Conservation (phyloP, 2,888 invertebrate genomes). For the Falcaria lacertinaria region DNA sequence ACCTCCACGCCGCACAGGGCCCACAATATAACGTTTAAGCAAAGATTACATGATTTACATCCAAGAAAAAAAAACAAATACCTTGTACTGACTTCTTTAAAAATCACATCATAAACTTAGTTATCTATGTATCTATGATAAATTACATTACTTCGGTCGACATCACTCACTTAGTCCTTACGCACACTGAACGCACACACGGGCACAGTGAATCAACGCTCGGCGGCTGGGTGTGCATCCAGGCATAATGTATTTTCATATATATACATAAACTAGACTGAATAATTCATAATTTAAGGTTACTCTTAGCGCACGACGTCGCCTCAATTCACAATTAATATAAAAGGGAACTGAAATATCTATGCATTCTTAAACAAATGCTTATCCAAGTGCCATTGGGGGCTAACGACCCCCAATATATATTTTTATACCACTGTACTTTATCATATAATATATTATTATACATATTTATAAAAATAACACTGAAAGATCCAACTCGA, state of each 20-base stretch:
- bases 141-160: too few species aligned
- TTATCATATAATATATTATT: too few species aligned
- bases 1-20: too few species aligned
- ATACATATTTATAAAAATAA: constrained; percentile 54
- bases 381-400: constrained; percentile 50
- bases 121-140: constrained; percentile 29
- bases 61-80: constrained; percentile 46
- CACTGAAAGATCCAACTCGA: constrained; percentile 63
- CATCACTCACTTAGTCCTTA: too few species aligned
- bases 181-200: too few species aligned
- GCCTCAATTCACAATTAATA: constrained; percentile 26
- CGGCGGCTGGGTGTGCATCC: too few species aligned
- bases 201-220: too few species aligned
- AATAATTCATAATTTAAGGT: constrained; percentile 20
- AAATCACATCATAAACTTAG: constrained; percentile 58
- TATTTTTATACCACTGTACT: too few species aligned
- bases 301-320: constrained; percentile 36
- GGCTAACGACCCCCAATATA: constrained; percentile 45
- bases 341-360: constrained; percentile 39
- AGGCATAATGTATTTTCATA: constrained; percentile 3
- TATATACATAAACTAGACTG: constrained; percentile 9
- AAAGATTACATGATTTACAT: constrained; percentile 55
- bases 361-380: constrained; percentile 75
- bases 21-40: constrained; percentile 51
- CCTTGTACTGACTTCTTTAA: constrained; percentile 57